These are phyloP conservation scores for Neelides sp. DNA, from an alignment of 1,140 invertebrate genomes.

Conservation along the genomic window DNA sequence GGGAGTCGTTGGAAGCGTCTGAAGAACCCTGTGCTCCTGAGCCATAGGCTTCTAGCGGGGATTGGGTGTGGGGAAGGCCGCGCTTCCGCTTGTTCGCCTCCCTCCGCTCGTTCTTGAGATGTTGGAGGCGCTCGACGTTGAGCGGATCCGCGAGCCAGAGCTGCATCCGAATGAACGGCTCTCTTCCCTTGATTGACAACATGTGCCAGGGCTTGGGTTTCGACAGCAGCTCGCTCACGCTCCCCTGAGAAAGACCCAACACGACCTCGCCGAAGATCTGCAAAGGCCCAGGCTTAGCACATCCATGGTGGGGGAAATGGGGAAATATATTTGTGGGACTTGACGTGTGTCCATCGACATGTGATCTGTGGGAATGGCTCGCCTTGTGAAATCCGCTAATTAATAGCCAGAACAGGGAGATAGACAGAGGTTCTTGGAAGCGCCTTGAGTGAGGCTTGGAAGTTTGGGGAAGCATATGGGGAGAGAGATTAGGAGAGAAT, in stretches of 20 bases:
- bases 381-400: too few relatives aligned
- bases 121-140: constrained; percentile 72
- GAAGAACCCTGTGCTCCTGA: constrained; percentile 57
- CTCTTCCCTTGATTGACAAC: constrained; percentile 93
- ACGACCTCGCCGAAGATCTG: constrained; percentile 93
- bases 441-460: too few relatives aligned
- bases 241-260: constrained; percentile 87
- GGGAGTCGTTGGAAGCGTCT: constrained; percentile 74
- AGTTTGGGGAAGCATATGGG: too few relatives aligned
- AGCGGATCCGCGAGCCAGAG: constrained; percentile 88
- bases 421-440: too few relatives aligned
- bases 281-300: too few relatives aligned
- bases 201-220: constrained; percentile 99
- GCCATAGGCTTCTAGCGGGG: constrained; percentile 29
- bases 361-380: too few relatives aligned
- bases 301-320: too few relatives aligned
- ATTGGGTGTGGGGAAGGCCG: constrained; percentile 40
- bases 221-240: constrained; percentile 88
- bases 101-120: constrained; percentile 75
- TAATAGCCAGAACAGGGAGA: too few relatives aligned
- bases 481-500: too few relatives aligned
- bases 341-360: too few relatives aligned
- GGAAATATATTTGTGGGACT: too few relatives aligned
- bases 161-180: constrained; percentile 97
- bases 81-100: constrained; percentile 77